These are phyloP conservation scores for Teleogryllus oceanicus DNA, from an alignment of 2,888 invertebrate genomes.

Conservation along the genomic window DNA sequence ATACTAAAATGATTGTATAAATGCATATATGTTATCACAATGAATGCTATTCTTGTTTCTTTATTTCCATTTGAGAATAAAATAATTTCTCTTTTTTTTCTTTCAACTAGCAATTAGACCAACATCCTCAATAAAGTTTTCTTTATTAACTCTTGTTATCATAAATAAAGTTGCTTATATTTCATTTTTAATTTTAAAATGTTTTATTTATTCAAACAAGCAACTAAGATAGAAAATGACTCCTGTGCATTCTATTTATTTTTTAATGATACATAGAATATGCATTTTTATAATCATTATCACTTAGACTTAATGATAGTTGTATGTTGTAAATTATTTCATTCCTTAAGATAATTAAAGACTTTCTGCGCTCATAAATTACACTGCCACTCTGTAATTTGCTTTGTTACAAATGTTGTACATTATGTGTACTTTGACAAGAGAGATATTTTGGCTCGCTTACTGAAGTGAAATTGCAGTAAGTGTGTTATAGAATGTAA, in stretches of 20 bases:
- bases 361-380: not conserved
- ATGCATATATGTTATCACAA: not conserved
- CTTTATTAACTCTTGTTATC: no score
- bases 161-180: no score
- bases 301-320: not conserved
- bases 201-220: no score
- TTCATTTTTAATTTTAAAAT: no score
- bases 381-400: slow-evolving; percentile 3
- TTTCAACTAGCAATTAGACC: no score
- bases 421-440: not conserved
- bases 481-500: not conserved
- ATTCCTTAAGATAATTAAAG: not conserved
- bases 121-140: no score
- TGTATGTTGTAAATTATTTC: slow-evolving; percentile 18
- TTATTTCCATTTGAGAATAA: no score
- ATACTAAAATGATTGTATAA: not conserved
- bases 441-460: not conserved
- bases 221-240: no score
- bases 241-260: not conserved
- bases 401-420: slow-evolving; percentile 18
- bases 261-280: not conserved
- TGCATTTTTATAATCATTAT: not conserved
- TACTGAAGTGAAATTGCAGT: not conserved
- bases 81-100: no score
- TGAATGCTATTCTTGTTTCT: no score